Percentiles rank a stretch among this genome's conserved stretches.
Conservation (phyloP, 2,888 invertebrate genomes). For the Cheilosia vernalis region DNA sequence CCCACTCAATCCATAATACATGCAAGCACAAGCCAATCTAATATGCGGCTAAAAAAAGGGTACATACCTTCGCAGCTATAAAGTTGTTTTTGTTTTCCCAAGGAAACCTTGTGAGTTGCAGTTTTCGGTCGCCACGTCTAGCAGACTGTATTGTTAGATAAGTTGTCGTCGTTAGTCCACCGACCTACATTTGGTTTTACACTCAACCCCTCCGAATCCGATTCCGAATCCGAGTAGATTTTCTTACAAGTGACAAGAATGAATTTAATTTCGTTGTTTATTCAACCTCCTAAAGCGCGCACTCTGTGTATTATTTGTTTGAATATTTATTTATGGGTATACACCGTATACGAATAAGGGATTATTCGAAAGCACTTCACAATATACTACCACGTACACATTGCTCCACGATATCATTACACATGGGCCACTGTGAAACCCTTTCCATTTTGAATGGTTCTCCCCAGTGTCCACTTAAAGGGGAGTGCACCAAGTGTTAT, state of each 20-base stretch:
- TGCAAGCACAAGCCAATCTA: neutral
- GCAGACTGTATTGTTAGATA: slow-evolving; percentile 40
- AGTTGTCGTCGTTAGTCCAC: slow-evolving; percentile 37
- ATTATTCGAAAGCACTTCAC: slow-evolving; percentile 10
- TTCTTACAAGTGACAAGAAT: neutral
- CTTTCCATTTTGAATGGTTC: slow-evolving; percentile 2
- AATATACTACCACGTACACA: slow-evolving; percentile 17
- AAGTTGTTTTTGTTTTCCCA: neutral
- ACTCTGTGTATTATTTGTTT: slow-evolving; percentile 10
- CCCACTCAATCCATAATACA: slow-evolving; percentile 24
- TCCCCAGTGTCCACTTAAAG: neutral
- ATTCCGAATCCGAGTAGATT: neutral
- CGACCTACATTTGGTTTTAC: slow-evolving; percentile 61
- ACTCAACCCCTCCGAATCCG: slow-evolving; percentile 25
- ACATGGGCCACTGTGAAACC: slow-evolving; percentile 21
- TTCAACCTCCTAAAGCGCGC: slow-evolving; percentile 32
- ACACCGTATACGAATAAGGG: neutral
- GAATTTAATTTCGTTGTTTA: slow-evolving; percentile 21
- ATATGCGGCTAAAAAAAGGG: slow-evolving; percentile 3
- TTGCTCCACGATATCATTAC: slow-evolving; percentile 19
- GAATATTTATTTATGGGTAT: slow-evolving; percentile 2
- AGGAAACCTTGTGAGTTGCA: slow-evolving; percentile 23
- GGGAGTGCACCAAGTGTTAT: slow-evolving; percentile 35
- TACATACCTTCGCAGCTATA: slow-evolving; percentile 29
- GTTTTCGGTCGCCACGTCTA: slow-evolving; percentile 45